Percentiles rank a stretch among this genome's conserved stretches.
These are phyloP conservation scores for Aythya baeri DNA, from an alignment of 2,113 vertebrate genomes.

Conservation along the genomic window DNA sequence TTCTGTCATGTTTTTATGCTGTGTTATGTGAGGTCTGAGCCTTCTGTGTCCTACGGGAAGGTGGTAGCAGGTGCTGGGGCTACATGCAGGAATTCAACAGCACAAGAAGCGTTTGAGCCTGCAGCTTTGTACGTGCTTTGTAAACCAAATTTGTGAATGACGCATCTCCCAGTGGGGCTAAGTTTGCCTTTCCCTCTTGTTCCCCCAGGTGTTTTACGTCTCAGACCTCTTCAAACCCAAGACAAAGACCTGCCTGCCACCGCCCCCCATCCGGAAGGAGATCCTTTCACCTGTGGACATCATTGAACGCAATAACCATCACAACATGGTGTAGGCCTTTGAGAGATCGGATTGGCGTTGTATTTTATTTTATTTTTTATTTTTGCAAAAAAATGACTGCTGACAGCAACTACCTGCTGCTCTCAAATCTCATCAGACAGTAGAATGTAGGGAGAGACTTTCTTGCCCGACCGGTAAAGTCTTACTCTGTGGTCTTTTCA, in stretches of 20 bases:
- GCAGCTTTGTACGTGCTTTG: neutral
- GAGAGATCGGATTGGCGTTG: conserved; percentile 7
- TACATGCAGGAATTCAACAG: fast-evolving
- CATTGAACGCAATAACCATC: conserved; percentile 96
- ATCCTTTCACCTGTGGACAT: conserved; percentile 93
- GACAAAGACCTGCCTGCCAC: conserved; percentile 81
- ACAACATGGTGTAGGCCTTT: conserved; percentile 88
- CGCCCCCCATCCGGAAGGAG: conserved; percentile 92
- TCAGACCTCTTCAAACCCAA: conserved; percentile 95
- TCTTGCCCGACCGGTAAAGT: conserved; percentile 79
- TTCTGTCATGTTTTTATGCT: neutral
- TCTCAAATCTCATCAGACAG: conserved; percentile 96
- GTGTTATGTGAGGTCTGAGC: neutral
- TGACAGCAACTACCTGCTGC: conserved; percentile 88
- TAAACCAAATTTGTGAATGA: neutral
- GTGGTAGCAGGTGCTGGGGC: neutral
- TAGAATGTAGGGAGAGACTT: conserved; percentile 99
- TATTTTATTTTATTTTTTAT: conserved; percentile 29
- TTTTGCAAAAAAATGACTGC: conserved; percentile 75
- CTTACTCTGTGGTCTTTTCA: conserved; percentile 82
- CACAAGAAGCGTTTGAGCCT: neutral
- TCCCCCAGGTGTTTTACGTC: conserved; percentile 91
- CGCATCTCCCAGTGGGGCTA: neutral
- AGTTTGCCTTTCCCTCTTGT: conserved; percentile 6
- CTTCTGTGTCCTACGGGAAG: neutral